Evolutionary conservation across 2,888 invertebrate species (phyloP).

Genomic region (Zygothrica quintamaculata): DNA sequence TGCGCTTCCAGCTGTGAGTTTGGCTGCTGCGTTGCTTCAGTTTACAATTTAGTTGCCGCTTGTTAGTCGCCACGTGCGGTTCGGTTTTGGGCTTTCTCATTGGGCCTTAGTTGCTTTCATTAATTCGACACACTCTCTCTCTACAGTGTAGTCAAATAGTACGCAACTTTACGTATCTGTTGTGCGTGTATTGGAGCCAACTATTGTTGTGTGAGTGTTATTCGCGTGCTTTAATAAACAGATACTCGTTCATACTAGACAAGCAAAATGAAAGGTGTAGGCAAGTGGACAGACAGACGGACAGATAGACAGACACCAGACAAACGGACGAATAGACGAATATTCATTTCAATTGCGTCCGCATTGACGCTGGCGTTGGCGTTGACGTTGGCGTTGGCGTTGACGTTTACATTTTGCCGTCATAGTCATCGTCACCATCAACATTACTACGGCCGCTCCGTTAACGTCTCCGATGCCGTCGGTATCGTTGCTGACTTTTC

Average conservation of each 20-base stretch:
- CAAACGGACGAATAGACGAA: slow-evolving; percentile 7
- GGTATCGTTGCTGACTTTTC: slow-evolving; percentile 34
- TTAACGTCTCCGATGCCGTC: slow-evolving; percentile 10
- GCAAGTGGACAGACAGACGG: slow-evolving; percentile 13
- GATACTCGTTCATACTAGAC: slow-evolving; percentile 11
- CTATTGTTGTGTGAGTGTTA: slow-evolving; percentile 44
- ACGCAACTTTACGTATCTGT: slow-evolving; percentile 34
- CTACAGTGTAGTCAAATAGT: slow-evolving; percentile 37
- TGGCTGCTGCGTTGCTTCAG: slow-evolving; percentile 43
- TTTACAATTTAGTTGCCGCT: slow-evolving; percentile 73
- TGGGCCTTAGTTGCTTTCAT: slow-evolving; percentile 15
- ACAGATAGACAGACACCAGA: slow-evolving; percentile 22
- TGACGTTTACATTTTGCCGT: slow-evolving; percentile 43
- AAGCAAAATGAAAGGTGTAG: background rate
- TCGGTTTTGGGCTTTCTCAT: slow-evolving; percentile 54
- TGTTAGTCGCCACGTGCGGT: slow-evolving; percentile 75
- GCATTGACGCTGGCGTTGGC: too few species aligned
- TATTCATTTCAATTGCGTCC: slow-evolving; percentile 57
- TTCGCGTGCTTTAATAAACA: slow-evolving; percentile 48
- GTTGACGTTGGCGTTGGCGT: slow-evolving; percentile 32
- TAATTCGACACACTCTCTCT: slow-evolving; percentile 19
- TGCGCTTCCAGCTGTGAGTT: slow-evolving; percentile 52
- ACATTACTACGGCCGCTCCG: too few species aligned
- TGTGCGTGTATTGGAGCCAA: slow-evolving; percentile 17
- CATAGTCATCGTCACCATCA: background rate